Evolutionary conservation across 2,888 invertebrate species (phyloP).

Genomic region (Panopea generosa): DNA sequence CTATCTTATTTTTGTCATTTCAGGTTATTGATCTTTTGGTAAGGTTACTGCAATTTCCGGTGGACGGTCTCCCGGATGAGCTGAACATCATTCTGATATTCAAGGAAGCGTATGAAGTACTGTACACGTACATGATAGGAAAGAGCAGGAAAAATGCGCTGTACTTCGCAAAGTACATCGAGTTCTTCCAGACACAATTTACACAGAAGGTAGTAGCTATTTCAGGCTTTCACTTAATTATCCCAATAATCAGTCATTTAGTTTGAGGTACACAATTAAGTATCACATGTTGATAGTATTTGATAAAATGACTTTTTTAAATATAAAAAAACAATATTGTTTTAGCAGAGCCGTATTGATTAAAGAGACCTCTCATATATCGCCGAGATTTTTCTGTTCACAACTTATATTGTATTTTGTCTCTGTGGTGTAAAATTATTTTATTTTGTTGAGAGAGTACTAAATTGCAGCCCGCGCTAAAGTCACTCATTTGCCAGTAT

Average conservation of each 20-base stretch:
- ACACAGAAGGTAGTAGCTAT: slow-evolving; percentile 85
- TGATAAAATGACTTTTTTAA: slow-evolving; percentile 1
- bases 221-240: no score
- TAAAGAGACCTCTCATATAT: no score
- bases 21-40: slow-evolving; percentile 84
- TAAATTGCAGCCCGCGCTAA: no score
- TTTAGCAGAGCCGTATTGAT: not conserved
- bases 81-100: slow-evolving; percentile 83
- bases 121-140: slow-evolving; percentile 85
- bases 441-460: no score
- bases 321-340: not conserved
- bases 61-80: slow-evolving; percentile 81
- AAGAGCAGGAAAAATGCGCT: slow-evolving; percentile 85
- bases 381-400: no score
- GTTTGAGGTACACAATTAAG: not conserved
- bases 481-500: no score
- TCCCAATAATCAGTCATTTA: no score
- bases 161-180: slow-evolving; percentile 85
- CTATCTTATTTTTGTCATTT: not conserved
- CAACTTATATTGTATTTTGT: no score
- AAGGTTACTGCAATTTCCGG: slow-evolving; percentile 80
- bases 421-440: no score
- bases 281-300: not conserved
- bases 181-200: slow-evolving; percentile 85
- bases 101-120: slow-evolving; percentile 83